Evolutionary conservation across 1,140 invertebrate genomes (phyloP).

Genomic region (Trichoplusia ni): DNA sequence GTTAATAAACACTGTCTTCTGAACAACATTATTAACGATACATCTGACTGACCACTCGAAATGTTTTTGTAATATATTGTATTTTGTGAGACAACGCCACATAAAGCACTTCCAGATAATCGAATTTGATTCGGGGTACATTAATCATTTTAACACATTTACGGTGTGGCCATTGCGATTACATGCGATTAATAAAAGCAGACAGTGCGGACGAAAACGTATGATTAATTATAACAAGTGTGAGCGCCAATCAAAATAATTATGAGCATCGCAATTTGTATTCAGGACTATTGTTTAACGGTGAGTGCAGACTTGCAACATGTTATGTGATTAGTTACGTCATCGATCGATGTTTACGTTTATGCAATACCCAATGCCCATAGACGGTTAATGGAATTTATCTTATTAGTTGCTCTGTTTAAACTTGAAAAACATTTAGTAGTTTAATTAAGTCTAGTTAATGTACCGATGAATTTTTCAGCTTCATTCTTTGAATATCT

Average conservation of each 20-base stretch:
- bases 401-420: too few relatives aligned
- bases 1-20: constrained; percentile 45
- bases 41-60: constrained; percentile 19
- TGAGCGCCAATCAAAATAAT: constrained; percentile 61
- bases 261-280: constrained; percentile 37
- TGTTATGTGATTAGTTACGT: too few relatives aligned
- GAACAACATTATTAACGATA: constrained; percentile 42
- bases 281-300: constrained; percentile 45
- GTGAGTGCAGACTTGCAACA: too few relatives aligned
- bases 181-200: constrained; percentile 49
- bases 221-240: constrained; percentile 67
- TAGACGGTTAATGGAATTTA: too few relatives aligned
- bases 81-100: constrained; percentile 24
- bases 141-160: constrained; percentile 75
- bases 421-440: too few relatives aligned
- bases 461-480: too few relatives aligned
- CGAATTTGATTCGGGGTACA: constrained; percentile 60
- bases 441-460: too few relatives aligned
- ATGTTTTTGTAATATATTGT: constrained; percentile 37
- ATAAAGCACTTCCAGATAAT: constrained; percentile 56
- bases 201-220: constrained; percentile 51
- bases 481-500: too few relatives aligned
- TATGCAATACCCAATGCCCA: too few relatives aligned
- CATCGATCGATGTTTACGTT: too few relatives aligned
- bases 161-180: constrained; percentile 47